A percentile compares a stretch with the other conserved stretches of the same genome.
Evolutionary conservation across 2,888 invertebrate genomes (phyloP).

Genomic region (Clitarchus hookeri): DNA sequence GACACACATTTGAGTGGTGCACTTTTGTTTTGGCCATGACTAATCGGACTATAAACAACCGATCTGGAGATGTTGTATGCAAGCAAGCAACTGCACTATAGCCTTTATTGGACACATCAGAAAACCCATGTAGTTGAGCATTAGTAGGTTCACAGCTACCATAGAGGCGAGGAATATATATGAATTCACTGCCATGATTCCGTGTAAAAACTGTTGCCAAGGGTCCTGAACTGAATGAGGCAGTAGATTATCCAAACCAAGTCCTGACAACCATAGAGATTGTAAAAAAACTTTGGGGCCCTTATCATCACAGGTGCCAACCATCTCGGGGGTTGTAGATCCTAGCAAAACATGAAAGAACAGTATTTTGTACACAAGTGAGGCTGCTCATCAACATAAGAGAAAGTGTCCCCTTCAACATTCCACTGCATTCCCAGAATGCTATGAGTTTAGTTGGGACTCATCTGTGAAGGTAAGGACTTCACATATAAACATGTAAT

Average conservation of each 20-base stretch:
- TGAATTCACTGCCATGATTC: too few relatives aligned
- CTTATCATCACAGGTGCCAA: neutral
- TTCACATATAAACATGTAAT: neutral
- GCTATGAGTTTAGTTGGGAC: too few relatives aligned
- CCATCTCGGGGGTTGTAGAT: neutral
- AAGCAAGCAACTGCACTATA: too few relatives aligned
- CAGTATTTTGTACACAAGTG: too few relatives aligned
- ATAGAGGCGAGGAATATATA: neutral
- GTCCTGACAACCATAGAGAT: neutral
- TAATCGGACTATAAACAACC: neutral
- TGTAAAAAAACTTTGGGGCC: neutral
- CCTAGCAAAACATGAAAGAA: too few relatives aligned
- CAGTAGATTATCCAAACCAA: neutral
- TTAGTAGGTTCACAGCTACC: neutral
- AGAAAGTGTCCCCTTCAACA: too few relatives aligned
- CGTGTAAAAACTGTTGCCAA: neutral
- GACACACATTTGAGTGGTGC: neutral
- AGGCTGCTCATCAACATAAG: too few relatives aligned
- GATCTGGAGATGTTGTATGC: too few relatives aligned
- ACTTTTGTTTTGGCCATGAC: slow-evolving; percentile 7
- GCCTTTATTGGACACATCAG: too few relatives aligned
- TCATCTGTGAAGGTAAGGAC: too few relatives aligned
- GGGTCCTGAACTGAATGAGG: neutral
- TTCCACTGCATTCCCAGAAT: too few relatives aligned
- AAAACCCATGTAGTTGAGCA: too few relatives aligned